Percentiles rank a stretch among this genome's conserved stretches.
phyloP scores from a whole-genome alignment of 2,888 invertebrate genomes.

The Pharmacophagus antenor region DNA sequence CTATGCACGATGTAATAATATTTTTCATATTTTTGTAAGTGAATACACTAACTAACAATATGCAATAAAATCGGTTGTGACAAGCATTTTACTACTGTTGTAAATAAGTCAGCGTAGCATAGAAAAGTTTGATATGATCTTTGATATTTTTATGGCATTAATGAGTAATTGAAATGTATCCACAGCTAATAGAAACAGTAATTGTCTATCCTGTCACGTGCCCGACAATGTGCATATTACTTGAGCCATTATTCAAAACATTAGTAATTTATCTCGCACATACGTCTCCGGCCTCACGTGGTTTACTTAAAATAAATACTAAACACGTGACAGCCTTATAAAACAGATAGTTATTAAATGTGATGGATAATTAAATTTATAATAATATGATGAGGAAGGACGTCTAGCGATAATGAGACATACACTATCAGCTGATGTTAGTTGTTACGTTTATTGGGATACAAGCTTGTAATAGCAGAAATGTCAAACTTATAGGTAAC shows the following conservation, averaged over 20 bases:
- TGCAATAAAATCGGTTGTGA: no score
- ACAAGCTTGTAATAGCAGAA: neutral
- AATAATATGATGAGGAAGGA: conserved; percentile 13
- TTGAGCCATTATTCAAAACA: conserved; percentile 17
- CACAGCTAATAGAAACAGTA: neutral
- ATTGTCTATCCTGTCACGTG: conserved; percentile 18
- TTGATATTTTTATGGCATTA: neutral
- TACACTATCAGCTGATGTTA: conserved; percentile 6
- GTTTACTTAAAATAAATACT: conserved; percentile 12
- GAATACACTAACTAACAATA: no score
- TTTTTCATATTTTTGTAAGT: no score
- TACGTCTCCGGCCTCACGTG: conserved; percentile 22
- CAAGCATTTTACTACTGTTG: no score
- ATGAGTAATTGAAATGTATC: neutral
- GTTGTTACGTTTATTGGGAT: neutral
- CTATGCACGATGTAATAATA: no score
- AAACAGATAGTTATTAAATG: conserved; percentile 22
- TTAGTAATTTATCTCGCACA: conserved; percentile 15
- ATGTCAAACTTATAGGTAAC: neutral
- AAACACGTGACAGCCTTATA: conserved; percentile 24
- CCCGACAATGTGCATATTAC: conserved; percentile 10
- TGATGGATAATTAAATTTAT: conserved; percentile 13
- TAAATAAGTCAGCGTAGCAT: no score
- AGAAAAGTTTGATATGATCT: no score
- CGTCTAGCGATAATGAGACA: conserved; percentile 14